Evolutionary conservation across 2,113 vertebrate species (phyloP), one percentile per base, ranked within the genome.

Genomic region (Amblyopsis rosae): DNA sequence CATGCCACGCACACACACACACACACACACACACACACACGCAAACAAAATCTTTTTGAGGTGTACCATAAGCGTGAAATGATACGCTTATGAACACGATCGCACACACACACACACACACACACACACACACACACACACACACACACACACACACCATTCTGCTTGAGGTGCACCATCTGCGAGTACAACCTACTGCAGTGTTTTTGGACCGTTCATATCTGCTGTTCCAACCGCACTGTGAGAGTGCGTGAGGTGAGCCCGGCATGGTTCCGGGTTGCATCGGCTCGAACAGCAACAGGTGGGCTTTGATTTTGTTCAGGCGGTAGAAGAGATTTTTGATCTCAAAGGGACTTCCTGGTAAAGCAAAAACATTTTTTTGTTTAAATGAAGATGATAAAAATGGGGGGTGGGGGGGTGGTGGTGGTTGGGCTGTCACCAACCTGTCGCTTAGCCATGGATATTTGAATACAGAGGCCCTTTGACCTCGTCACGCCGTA

Each of bases 381-480:
- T n/a, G n/a, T n/a, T 35, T 35, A 6, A 41, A 41, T 41, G 35
- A 41, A 41, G 35, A 41, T 7, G 35, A 41, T 41, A 41, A 3
- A 3, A 41, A 41, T 6, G 35, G 3, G 35, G 35, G 35, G 35
- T 3, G 35, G 35, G 35, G 35, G 35, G 35, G 35, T 35, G n/a
- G n/a, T 6, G 35, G 6, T 6, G 35, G 35, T 41, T 41, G 4
- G 7, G 35, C 35, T 41, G 35, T 41, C 35, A 1, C 4, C 26
- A 1, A 8, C 35, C 35, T 5, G 5, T 5, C 35, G 35, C 35
- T 19, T 19, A 19, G 35, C 3, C 53, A 54, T 76, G 45, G 41
- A 64, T 72, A n/a, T 45, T 62, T 62, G 17, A 74, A 58, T 13
- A 57, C 61, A 51, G 67, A 12, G 56, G 57, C 33, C 57, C 46